These are phyloP conservation scores for Jacana jacana DNA, from an alignment of 2,113 vertebrate genomes.

Conservation along the genomic window DNA sequence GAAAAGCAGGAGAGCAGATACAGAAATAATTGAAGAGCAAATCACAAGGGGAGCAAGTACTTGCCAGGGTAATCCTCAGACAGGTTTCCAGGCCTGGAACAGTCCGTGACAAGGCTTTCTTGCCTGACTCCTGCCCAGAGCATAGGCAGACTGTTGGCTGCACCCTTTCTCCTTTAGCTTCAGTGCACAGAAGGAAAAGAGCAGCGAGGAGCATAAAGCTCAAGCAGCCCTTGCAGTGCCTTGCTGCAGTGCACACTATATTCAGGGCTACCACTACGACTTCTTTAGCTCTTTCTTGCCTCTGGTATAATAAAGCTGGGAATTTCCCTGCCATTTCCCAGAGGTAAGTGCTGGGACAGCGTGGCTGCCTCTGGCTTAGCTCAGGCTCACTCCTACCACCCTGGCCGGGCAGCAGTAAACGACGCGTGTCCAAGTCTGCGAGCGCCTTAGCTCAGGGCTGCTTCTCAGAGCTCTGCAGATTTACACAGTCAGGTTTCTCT, in stretches of 20 bases:
- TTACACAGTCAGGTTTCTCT: neutral
- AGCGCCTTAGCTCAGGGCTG: neutral
- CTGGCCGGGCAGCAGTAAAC: neutral
- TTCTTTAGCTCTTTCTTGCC: neutral
- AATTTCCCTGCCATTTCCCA: neutral
- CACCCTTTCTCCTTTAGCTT: neutral
- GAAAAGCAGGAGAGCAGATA: neutral
- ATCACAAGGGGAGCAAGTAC: neutral
- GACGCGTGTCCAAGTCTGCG: neutral
- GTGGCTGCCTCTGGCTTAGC: neutral
- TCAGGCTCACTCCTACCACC: neutral
- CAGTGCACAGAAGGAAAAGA: neutral
- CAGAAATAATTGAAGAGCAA: neutral
- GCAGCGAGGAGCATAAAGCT: neutral
- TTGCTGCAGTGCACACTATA: neutral
- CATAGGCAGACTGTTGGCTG: neutral
- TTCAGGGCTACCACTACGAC: neutral
- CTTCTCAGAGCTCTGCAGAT: neutral
- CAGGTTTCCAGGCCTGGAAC: neutral
- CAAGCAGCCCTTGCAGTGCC: neutral
- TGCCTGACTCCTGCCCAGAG: neutral
- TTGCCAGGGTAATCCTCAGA: neutral
- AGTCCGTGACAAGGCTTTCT: neutral
- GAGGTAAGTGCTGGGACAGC: neutral
- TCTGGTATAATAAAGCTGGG: neutral